Percentiles rank a stretch among this genome's conserved stretches.
Conservation (phyloP, 2,888 invertebrate species). For the Platycheirus rosarum region DNA sequence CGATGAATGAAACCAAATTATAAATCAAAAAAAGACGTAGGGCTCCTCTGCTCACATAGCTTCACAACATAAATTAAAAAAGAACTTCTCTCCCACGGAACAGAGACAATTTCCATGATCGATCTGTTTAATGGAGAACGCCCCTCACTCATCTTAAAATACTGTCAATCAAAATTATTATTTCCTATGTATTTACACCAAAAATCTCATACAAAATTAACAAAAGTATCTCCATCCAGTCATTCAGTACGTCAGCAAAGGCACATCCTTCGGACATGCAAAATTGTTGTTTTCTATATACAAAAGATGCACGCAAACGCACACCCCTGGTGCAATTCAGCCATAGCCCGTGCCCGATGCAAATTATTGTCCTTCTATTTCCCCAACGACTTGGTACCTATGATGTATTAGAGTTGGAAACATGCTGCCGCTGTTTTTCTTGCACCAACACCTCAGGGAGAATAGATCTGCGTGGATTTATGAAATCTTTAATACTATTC, state of each 20-base stretch:
- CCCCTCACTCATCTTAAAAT: slow-evolving; percentile 43
- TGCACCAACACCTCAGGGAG: slow-evolving; percentile 31
- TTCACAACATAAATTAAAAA: too few species aligned
- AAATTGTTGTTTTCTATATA: slow-evolving; percentile 47
- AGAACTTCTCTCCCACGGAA: slow-evolving; percentile 14
- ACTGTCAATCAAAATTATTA: slow-evolving; percentile 70
- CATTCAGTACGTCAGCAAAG: slow-evolving; percentile 19
- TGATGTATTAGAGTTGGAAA: slow-evolving; percentile 52
- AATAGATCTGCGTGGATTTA: slow-evolving; percentile 33
- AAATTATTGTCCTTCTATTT: slow-evolving; percentile 56
- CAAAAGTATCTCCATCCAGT: slow-evolving; percentile 26
- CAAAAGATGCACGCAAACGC: slow-evolving; percentile 38
- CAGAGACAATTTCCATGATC: slow-evolving; percentile 36
- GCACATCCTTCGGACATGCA: slow-evolving; percentile 18
- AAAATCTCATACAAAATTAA: slow-evolving; percentile 33
- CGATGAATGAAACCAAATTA: too few species aligned
- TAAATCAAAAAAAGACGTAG: too few species aligned
- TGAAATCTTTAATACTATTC: not conserved
- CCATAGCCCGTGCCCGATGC: slow-evolving; percentile 52
- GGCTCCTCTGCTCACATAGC: too few species aligned
- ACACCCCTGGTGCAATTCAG: too few species aligned
- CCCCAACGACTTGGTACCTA: too few species aligned
- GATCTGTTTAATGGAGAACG: slow-evolving; percentile 41
- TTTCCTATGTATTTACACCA: slow-evolving; percentile 29
- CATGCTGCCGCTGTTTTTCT: slow-evolving; percentile 24